Evolutionary conservation across 64 coral and sea anemone species (phyloP).

Genomic region (Hydrozoanthus tunicans): DNA sequence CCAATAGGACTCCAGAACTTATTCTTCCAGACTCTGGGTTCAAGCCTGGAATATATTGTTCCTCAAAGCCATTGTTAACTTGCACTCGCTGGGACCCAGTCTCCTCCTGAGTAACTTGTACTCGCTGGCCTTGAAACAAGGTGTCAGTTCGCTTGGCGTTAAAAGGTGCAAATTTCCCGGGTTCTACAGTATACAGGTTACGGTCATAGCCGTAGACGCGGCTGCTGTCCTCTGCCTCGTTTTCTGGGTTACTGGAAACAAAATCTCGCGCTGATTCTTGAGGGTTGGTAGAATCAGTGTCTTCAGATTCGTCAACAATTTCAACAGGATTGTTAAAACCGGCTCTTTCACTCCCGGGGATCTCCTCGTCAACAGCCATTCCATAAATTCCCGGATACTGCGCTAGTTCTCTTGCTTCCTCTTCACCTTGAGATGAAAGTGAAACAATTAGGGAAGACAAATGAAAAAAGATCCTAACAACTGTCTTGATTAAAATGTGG

Average conservation of each 20-base stretch:
- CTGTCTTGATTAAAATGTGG: neutral
- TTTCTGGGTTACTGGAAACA: slow-evolving; percentile 42
- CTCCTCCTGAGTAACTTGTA: slow-evolving; percentile 91
- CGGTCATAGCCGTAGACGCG: slow-evolving; percentile 93
- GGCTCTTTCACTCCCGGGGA: slow-evolving; percentile 31
- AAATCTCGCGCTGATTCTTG: slow-evolving; percentile 45
- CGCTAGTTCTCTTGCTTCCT: slow-evolving; percentile 40
- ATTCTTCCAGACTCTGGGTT: slow-evolving; percentile 92
- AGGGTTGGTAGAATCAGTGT: slow-evolving; percentile 15
- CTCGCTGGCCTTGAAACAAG: slow-evolving; percentile 78
- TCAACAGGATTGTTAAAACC: slow-evolving; percentile 6
- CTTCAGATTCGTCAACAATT: slow-evolving; percentile 39
- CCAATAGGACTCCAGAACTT: slow-evolving; percentile 90
- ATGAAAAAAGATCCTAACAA: no score
- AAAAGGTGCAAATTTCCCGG: slow-evolving; percentile 27
- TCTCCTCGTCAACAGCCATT: slow-evolving; percentile 27
- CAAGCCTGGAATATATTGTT: slow-evolving; percentile 93
- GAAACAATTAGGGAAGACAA: neutral
- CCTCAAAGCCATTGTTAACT: slow-evolving; percentile 98
- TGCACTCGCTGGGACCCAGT: slow-evolving; percentile 98
- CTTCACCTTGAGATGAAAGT: neutral
- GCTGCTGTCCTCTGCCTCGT: slow-evolving; percentile 62
- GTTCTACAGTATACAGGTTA: slow-evolving; percentile 61
- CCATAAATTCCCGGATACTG: slow-evolving; percentile 61
- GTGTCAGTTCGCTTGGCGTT: slow-evolving; percentile 64